Conservation (phyloP, 2,888 invertebrate genomes). For the Pachycephus smyrnensis region DNA sequence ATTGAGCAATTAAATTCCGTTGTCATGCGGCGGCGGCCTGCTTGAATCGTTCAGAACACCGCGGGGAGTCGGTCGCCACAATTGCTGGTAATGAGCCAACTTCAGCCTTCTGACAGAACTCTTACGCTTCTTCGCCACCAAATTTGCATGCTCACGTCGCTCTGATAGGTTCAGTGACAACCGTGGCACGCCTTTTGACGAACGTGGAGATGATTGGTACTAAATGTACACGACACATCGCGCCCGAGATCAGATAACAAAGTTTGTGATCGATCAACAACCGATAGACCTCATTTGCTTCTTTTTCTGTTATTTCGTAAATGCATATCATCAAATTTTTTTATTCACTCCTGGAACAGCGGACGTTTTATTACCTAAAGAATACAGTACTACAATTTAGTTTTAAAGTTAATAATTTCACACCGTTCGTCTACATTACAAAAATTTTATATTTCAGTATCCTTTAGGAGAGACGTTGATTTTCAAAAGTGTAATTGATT, state of each 20-base stretch:
- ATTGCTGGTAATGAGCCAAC: conserved; percentile 65
- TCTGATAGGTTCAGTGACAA: conserved; percentile 7
- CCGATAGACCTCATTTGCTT: not conserved
- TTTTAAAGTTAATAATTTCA: not conserved
- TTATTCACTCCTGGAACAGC: not conserved
- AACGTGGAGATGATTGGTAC: not conserved
- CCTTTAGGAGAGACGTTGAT: too few relatives aligned
- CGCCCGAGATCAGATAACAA: not conserved
- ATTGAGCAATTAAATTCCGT: conserved; percentile 65
- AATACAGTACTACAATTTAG: not conserved
- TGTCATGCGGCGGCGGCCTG: conserved; percentile 55
- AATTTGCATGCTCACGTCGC: conserved; percentile 56
- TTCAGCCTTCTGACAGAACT: conserved; percentile 53
- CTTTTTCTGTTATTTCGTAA: not conserved
- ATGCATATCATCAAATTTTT: not conserved
- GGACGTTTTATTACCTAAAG: not conserved
- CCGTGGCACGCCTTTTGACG: conserved; percentile 11
- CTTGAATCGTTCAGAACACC: conserved; percentile 45
- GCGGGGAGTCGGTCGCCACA: conserved; percentile 60
- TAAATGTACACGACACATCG: not conserved
- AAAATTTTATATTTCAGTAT: not conserved
- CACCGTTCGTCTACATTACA: not conserved
- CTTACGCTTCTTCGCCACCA: conserved; percentile 50
- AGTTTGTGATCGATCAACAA: not conserved
- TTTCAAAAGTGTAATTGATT: not conserved